A percentile compares a stretch with the other conserved stretches of the same genome.
Evolutionary conservation across 2,888 invertebrate species (phyloP).

Genomic region (Nomada fabriciana): DNA sequence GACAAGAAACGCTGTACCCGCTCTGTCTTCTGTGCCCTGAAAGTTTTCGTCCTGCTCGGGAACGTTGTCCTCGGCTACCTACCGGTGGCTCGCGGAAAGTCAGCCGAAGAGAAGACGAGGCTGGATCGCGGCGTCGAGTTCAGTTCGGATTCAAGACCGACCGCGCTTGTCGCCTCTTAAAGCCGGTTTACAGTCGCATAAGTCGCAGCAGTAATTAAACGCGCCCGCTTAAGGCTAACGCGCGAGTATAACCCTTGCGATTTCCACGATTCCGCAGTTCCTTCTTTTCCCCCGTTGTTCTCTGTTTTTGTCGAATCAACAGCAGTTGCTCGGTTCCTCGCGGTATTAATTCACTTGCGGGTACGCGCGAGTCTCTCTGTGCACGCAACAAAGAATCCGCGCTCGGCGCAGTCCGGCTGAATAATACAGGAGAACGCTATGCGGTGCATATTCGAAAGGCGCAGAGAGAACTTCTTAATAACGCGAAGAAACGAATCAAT

Average conservation of each 20-base stretch:
- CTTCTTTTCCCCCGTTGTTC: constrained; percentile 12
- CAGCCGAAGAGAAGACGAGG: constrained; percentile 13
- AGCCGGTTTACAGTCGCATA: constrained; percentile 65
- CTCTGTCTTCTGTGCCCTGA: constrained; percentile 63
- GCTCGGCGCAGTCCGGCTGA: constrained; percentile 6
- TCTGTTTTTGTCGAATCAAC: constrained; percentile 56
- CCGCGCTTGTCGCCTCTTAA: constrained; percentile 50
- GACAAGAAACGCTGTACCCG: constrained; percentile 66
- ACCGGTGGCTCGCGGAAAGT: constrained; percentile 45
- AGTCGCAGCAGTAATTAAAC: constrained; percentile 65
- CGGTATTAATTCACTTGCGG: too few relatives aligned
- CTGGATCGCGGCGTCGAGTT: too few relatives aligned
- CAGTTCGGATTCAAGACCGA: constrained; percentile 12
- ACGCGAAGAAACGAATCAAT: constrained; percentile 56
- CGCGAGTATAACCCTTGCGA: constrained; percentile 39
- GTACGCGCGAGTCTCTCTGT: too few relatives aligned
- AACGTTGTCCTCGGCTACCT: constrained; percentile 53
- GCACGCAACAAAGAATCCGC: constrained; percentile 9
- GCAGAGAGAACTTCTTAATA: constrained; percentile 44
- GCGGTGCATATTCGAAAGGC: constrained; percentile 43
- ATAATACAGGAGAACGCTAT: constrained; percentile 30
- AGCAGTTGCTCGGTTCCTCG: constrained; percentile 4
- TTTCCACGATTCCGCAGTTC: constrained; percentile 48
- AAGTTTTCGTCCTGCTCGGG: constrained; percentile 67
- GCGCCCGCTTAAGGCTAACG: constrained; percentile 61